Conservation (phyloP, 2,888 invertebrate species). For the Orthosia gracilis region DNA sequence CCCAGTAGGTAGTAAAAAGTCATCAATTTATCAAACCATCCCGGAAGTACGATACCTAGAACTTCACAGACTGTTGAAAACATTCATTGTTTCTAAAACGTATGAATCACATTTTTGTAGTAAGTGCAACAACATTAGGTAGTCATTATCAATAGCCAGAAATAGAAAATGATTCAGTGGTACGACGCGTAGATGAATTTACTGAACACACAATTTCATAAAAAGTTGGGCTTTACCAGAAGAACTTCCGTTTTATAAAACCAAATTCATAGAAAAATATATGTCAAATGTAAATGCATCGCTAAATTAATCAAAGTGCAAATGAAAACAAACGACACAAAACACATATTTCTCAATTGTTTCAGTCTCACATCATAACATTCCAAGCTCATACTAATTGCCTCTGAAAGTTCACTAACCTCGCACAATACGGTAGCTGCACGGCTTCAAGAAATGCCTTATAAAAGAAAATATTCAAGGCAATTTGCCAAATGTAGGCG, state of each 20-base stretch:
- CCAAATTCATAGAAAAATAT: not conserved
- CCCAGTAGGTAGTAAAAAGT: not conserved
- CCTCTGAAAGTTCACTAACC: constrained; percentile 59
- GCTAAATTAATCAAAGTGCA: not conserved
- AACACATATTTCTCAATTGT: constrained; percentile 27
- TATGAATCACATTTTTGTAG: constrained; percentile 22
- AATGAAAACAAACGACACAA: constrained; percentile 2
- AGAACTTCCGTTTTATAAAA: not conserved
- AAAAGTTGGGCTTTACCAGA: not conserved
- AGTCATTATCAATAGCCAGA: constrained; percentile 21
- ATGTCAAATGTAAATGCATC: not conserved
- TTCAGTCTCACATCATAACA: constrained; percentile 51
- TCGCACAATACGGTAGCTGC: constrained; percentile 56
- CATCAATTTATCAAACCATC: not conserved
- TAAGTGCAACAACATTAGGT: not conserved
- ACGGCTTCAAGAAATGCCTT: constrained; percentile 53
- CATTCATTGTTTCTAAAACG: not conserved
- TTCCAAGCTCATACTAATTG: constrained; percentile 55
- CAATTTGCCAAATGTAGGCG: constrained; percentile 61
- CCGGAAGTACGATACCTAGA: not conserved
- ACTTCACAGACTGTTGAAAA: not conserved
- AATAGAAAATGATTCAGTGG: constrained; percentile 39
- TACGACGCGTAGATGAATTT: not conserved
- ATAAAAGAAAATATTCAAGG: constrained; percentile 59
- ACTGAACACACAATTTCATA: constrained; percentile 12